Base-by-base conservation (phyloP, 2,797 vertebrate species). In the Poecile montanus region DNA sequence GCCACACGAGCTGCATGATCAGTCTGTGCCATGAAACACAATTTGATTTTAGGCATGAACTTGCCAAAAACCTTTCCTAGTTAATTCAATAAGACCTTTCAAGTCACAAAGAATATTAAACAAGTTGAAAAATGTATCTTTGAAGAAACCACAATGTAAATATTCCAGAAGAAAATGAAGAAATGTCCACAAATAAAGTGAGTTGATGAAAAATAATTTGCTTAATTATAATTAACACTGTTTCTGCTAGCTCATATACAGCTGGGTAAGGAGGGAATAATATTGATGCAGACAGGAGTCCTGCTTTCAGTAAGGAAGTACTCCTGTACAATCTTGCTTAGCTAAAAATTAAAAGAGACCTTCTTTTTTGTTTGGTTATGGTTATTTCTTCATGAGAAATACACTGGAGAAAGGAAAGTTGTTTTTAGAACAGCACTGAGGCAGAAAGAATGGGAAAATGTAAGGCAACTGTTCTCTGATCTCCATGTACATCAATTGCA, bases 381-480 rank as follows among this genome's bases (percentile, higher is more conserved):
- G 11, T 85, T 89, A 56, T 89, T 95, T 91, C 88, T 94, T 68
- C 45, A 36, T 58, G 54, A 76, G 56, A 74, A 83, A 71, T 83
- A 93, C 70, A 76, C 53, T 36, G 47, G 48, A 89, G 86, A 79
- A 71, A 72, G 25, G 76, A 79, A 93, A 96, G 74, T 92, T 97
- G 93, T 74, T 93, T 89, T 66, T 71, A 78, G 56, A 51, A 23
- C 26, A 71, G 36, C 91, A 73, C 71, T 63, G 81, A 95, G 80
- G 91, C 83, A 94, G 94, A 96, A 97, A 94, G 86, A 96, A 91
- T 10, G 20, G 92, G 93, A 93, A 97, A 97, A 96, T 92, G 81
- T 95, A 97, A 97, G 93, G 92, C 94, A 92, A 94, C 94, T 93
- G 94, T 91, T 97, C 97, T 94, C 92, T 96, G 93, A 97, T 97